These are phyloP conservation scores for Stichodactyla helianthus DNA, from an alignment of 64 coral and sea anemone genomes.

Conservation along the genomic window DNA sequence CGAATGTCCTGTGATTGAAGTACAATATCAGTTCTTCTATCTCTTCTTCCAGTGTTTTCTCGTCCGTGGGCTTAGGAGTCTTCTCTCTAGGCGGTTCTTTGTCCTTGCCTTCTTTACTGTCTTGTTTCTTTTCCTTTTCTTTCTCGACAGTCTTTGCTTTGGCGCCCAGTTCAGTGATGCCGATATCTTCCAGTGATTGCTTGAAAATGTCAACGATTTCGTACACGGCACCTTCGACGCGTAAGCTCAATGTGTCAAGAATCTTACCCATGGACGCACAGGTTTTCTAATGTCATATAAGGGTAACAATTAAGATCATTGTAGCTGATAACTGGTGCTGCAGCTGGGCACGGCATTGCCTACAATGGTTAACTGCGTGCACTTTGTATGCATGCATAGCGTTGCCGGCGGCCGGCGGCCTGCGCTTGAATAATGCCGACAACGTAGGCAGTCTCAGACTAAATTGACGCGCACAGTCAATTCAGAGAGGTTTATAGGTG, in stretches of 20 bases:
- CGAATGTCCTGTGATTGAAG: constrained; percentile 86
- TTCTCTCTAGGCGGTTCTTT: constrained; percentile 59
- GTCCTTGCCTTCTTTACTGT: constrained; percentile 53
- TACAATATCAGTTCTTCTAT: constrained; percentile 85
- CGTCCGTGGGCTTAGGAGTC: constrained; percentile 71
- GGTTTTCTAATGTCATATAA: constrained; percentile 57
- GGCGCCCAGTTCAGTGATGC: constrained; percentile 46
- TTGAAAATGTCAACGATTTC: constrained; percentile 85
- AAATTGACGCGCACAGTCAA: no score
- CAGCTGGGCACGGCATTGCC: background rate
- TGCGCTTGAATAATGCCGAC: no score
- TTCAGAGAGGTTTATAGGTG: no score
- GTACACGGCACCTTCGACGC: constrained; percentile 78
- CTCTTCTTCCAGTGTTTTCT: constrained; percentile 83
- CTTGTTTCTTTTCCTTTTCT: constrained; percentile 70
- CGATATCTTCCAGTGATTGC: constrained; percentile 49
- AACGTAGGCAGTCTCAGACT: no score
- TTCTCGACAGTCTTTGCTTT: constrained; percentile 60
- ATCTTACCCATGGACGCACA: constrained; percentile 55
- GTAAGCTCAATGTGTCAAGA: constrained; percentile 63
- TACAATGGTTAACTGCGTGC: no score
- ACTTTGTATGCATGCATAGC: no score
- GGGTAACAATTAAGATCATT: background rate
- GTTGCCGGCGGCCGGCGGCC: no score
- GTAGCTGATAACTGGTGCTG: background rate